Evolutionary conservation across 2,797 vertebrate genomes (phyloP).

Genomic region (Neostethus bicornis): DNA sequence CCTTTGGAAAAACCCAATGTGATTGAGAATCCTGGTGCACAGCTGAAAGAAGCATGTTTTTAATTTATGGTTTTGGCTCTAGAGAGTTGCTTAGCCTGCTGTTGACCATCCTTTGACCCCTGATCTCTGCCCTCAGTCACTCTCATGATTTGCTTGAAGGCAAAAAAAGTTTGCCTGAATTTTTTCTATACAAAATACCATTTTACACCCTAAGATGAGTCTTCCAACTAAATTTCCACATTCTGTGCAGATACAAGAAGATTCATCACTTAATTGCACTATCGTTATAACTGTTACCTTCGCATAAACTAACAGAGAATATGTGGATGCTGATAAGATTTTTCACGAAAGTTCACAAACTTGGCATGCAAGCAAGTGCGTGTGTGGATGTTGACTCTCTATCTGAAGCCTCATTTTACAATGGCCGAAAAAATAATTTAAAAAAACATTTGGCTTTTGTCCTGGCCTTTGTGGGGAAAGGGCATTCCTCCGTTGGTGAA

Average conservation of each 20-base stretch:
- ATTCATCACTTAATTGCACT: conserved; percentile 41
- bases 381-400: conserved; percentile 13
- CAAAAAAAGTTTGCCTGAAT: conserved; percentile 17
- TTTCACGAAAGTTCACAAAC: conserved; percentile 52
- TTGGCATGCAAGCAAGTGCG: conserved; percentile 8
- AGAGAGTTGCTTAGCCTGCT: conserved; percentile 27
- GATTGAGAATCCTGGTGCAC: conserved; percentile 39
- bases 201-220: conserved; percentile 21
- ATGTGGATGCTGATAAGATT: conserved; percentile 63
- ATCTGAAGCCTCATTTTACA: conserved; percentile 31
- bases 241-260: conserved; percentile 26
- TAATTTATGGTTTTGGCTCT: conserved; percentile 40
- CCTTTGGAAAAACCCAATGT: conserved; percentile 40
- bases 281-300: conserved; percentile 73
- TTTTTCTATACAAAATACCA: conserved; percentile 7
- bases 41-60: conserved; percentile 29
- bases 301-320: conserved; percentile 72
- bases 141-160: conserved; percentile 25
- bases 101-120: conserved; percentile 44
- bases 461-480: neutral
- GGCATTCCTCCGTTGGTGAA: neutral
- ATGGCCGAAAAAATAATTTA: neutral
- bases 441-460: neutral
- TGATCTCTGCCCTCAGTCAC: conserved; percentile 35
- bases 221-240: conserved; percentile 14